These are phyloP conservation scores for Drosophila asahinai DNA, from an alignment of 1,140 invertebrate genomes.

Conservation along the genomic window DNA sequence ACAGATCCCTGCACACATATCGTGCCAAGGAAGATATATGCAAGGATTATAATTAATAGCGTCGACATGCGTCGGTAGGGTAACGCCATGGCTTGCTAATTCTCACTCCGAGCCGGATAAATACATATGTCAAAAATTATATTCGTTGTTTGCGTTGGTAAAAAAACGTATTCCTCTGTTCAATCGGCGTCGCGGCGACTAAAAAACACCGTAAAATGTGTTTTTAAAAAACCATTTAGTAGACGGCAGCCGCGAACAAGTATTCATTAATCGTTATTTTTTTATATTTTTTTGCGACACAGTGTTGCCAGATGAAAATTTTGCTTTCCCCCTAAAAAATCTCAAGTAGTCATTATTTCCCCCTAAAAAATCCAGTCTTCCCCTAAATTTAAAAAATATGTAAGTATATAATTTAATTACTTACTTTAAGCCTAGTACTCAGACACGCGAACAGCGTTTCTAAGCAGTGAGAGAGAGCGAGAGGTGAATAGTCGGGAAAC, in stretches of 20 bases:
- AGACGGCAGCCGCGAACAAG: slow-evolving; percentile 36
- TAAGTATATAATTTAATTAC: too few relatives aligned
- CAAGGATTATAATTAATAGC: slow-evolving; percentile 41
- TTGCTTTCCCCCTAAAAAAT: neutral
- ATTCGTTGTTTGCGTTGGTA: slow-evolving; percentile 30
- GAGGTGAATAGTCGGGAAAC: too few relatives aligned
- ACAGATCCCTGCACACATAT: slow-evolving; percentile 43
- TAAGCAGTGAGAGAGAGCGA: too few relatives aligned
- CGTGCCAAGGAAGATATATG: slow-evolving; percentile 34
- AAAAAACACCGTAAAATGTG: slow-evolving; percentile 13
- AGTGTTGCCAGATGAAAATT: too few relatives aligned
- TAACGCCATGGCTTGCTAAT: slow-evolving; percentile 51
- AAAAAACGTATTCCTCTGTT: slow-evolving; percentile 14
- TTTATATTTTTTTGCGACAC: slow-evolving; percentile 24
- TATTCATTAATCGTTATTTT: slow-evolving; percentile 46
- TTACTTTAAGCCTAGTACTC: too few relatives aligned
- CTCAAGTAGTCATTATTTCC: too few relatives aligned
- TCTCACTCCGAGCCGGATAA: slow-evolving; percentile 49
- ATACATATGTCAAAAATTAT: slow-evolving; percentile 48
- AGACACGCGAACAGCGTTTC: too few relatives aligned
- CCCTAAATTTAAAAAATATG: too few relatives aligned
- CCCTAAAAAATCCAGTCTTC: too few relatives aligned
- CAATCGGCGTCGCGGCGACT: neutral
- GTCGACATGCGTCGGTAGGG: slow-evolving; percentile 47
- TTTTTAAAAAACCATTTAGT: slow-evolving; percentile 30